Percentiles rank a stretch among this genome's conserved stretches.
phyloP scores from a whole-genome alignment of 2,888 invertebrate species.

The Cheilosia variabilis region DNA sequence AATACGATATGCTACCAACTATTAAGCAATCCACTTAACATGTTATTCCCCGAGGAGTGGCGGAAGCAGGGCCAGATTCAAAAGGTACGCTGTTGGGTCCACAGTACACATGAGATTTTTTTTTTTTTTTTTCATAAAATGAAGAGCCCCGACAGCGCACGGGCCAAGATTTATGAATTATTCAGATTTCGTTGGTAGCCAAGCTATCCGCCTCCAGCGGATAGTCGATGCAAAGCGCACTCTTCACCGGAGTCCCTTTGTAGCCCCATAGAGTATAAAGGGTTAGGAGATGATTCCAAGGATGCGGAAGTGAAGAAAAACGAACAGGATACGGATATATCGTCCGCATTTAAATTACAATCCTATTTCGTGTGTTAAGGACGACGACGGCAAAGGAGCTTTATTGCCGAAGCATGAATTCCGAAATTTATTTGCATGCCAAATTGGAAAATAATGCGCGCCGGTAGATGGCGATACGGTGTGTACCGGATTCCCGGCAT shows the following conservation, averaged over 20 bases:
- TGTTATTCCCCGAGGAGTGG: constrained; percentile 31
- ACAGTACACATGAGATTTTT: constrained; percentile 53
- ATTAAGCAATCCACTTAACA: constrained; percentile 68
- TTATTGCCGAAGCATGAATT: constrained; percentile 64
- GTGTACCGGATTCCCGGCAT: neutral
- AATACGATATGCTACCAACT: constrained; percentile 48
- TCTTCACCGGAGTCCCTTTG: neutral
- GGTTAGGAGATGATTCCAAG: constrained; percentile 57
- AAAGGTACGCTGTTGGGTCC: constrained; percentile 39
- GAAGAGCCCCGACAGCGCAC: constrained; percentile 33
- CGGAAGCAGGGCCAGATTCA: constrained; percentile 17
- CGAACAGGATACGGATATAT: constrained; percentile 61
- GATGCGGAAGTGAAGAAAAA: constrained; percentile 58
- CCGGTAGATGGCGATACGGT: constrained; percentile 63
- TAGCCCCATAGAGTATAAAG: neutral
- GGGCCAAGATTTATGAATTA: constrained; percentile 68
- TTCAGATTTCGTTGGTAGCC: constrained; percentile 51
- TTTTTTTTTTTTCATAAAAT: constrained; percentile 24
- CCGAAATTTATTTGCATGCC: constrained; percentile 73
- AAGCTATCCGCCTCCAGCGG: constrained; percentile 3
- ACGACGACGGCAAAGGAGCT: constrained; percentile 39
- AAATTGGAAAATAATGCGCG: constrained; percentile 73
- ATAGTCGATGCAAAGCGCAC: neutral
- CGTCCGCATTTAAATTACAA: constrained; percentile 70
- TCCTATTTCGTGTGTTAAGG: constrained; percentile 62